Conservation (phyloP, 2,888 invertebrate species). For the Cremastobaeus sp. region DNA sequence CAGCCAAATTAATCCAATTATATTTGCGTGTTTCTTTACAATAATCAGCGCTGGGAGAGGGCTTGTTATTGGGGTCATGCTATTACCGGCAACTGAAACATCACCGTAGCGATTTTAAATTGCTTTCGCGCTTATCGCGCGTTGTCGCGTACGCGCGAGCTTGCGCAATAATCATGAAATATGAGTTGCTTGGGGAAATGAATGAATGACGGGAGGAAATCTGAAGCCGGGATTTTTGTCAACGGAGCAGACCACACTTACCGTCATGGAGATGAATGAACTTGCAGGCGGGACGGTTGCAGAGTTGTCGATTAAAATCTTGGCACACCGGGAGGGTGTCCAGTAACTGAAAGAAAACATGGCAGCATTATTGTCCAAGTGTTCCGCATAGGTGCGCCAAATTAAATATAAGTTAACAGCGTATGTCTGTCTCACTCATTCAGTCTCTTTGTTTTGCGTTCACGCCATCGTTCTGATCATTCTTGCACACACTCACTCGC, state of each 20-base stretch:
- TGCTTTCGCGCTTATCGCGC: slow-evolving; percentile 1
- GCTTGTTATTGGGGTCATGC: slow-evolving; percentile 19
- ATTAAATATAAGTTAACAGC: slow-evolving; percentile 60
- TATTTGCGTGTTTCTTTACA: slow-evolving; percentile 25
- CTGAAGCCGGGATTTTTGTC: slow-evolving; percentile 28
- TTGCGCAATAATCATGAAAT: slow-evolving; percentile 17
- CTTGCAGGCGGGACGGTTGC: slow-evolving; percentile 97
- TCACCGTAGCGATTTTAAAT: slow-evolving; percentile 29
- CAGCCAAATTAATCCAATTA: slow-evolving; percentile 25
- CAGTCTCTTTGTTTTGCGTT: slow-evolving; percentile 43
- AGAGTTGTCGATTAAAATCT: slow-evolving; percentile 99
- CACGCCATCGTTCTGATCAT: slow-evolving; percentile 40
- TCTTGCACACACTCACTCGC: slow-evolving; percentile 57
- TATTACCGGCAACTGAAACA: slow-evolving; percentile 16
- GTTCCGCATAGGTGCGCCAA: slow-evolving; percentile 42
- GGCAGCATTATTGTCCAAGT: slow-evolving; percentile 70
- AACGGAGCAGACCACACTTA: slow-evolving; percentile 78
- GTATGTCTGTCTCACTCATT: slow-evolving; percentile 53
- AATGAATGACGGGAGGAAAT: slow-evolving; percentile 12
- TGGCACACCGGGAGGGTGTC: slow-evolving; percentile 99
- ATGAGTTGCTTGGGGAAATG: slow-evolving; percentile 8
- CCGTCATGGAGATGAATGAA: slow-evolving; percentile 98
- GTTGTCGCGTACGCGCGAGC: background rate
- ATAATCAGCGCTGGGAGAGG: slow-evolving; percentile 5
- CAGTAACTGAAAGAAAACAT: slow-evolving; percentile 93